Percentiles rank a stretch among this genome's conserved stretches.
These are phyloP conservation scores for Nomada flava DNA, from an alignment of 2,888 invertebrate genomes.

Conservation along the genomic window DNA sequence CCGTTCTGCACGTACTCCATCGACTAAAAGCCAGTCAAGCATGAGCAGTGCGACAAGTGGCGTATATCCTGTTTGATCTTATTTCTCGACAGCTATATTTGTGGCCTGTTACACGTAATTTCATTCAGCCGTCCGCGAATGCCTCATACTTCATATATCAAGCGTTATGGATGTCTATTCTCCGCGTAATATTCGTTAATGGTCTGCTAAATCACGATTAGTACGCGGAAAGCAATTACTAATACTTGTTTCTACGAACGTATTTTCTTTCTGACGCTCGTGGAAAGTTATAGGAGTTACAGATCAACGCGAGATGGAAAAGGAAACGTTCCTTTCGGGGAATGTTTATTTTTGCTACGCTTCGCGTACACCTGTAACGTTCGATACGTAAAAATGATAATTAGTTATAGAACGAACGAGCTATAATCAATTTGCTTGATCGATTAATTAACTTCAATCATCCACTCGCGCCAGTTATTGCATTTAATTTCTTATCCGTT, in stretches of 20 bases:
- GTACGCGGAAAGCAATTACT: neutral
- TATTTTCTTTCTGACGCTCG: neutral
- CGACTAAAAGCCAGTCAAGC: conserved; percentile 26
- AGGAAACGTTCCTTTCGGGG: too few relatives aligned
- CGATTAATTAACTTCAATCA: too few relatives aligned
- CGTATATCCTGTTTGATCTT: conserved; percentile 30
- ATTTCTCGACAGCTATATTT: conserved; percentile 18
- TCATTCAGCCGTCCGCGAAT: conserved; percentile 23
- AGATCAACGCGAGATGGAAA: too few relatives aligned
- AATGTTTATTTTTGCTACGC: too few relatives aligned
- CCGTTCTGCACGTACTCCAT: neutral
- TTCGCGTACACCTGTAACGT: too few relatives aligned
- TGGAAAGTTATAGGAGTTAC: conserved; percentile 2
- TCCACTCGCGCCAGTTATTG: too few relatives aligned
- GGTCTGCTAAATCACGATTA: conserved; percentile 10
- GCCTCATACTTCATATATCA: conserved; percentile 4
- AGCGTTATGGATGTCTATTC: neutral
- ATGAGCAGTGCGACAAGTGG: conserved; percentile 19
- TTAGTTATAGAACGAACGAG: too few relatives aligned
- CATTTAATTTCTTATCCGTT: too few relatives aligned
- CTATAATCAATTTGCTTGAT: too few relatives aligned
- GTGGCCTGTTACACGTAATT: conserved; percentile 14
- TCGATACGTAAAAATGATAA: too few relatives aligned
- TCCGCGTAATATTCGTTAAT: conserved; percentile 16
- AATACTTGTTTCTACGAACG: neutral